Base-by-base conservation (phyloP, 2,797 vertebrate genomes). In the Darevskia nairensis region DNA sequence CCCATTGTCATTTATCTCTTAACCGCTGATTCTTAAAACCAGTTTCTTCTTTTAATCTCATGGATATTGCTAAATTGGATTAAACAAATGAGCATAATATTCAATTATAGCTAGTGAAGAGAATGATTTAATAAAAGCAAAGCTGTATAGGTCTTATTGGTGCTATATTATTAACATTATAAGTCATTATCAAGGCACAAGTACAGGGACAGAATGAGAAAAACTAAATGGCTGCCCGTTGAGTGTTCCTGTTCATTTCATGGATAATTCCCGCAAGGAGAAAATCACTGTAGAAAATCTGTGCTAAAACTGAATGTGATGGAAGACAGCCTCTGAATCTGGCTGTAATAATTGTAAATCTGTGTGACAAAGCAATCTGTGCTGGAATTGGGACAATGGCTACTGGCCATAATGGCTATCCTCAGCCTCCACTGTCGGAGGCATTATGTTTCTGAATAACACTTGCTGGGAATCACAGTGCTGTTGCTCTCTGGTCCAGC, bases 101-200 rank as follows among this genome's bases (percentile, higher is more conserved):
- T 86, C 74, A 27, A 21, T 50, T 77, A 25, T 89, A 86, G 88
- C 29, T 75, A 79, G 68, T 84, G 61, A 79, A 74, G 29, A 8
- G 11, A 19, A 89, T 39, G 55, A 88, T n/a, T 90, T 88, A 86
- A 74, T 74, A 4, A 9, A 80, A 46, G 17, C n/a, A 88, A 77
- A 75, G 64, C 59, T 88, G 88, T 90, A 39, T 21, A 78, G 68
- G 8, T 69, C 4, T 88, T 90, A 77, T 84, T 80, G 76, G 23
- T 89, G 50, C 55, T 74, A 74, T 7, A 64, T 74, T 46, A 80
- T 74, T 79, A 84, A 80, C 17, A 35, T 69, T 69, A 61, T 64
- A 74, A 21, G 11, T 89, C 50, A 80, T 72, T 84, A 79, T 59
- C 64, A 46, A 79, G 4, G 32, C 46, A 59, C 32, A 84, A 55